phyloP scores from a whole-genome alignment of 1,140 invertebrate genomes.

The Drosophila jambulina region DNA sequence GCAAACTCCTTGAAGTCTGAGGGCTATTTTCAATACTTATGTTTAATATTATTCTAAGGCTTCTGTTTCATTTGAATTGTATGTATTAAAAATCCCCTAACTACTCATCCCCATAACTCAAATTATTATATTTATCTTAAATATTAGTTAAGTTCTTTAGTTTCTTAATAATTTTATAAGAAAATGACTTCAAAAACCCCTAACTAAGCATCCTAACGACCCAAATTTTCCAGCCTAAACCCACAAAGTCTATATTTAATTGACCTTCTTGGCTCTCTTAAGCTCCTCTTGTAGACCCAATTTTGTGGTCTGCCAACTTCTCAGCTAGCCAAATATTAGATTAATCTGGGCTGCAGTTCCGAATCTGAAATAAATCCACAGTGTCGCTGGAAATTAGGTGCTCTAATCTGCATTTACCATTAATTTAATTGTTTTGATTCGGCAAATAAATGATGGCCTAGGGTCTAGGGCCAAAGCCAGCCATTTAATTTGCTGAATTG shows the following conservation, averaged over 20 bases:
- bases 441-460: constrained; percentile 29
- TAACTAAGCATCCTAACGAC: not conserved
- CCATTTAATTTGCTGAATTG: constrained; percentile 37
- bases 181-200: not conserved
- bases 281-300: not conserved
- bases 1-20: not conserved
- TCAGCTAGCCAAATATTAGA: constrained; percentile 23
- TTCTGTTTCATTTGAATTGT: not conserved
- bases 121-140: not conserved
- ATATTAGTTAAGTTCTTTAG: too few relatives aligned
- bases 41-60: too few relatives aligned
- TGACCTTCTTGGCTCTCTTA: too few relatives aligned
- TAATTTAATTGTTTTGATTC: constrained; percentile 31
- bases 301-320: constrained; percentile 26
- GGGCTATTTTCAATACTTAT: not conserved
- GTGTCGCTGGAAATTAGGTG: constrained; percentile 12
- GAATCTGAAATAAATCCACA: not conserved
- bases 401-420: constrained; percentile 12
- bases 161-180: not conserved
- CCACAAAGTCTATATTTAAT: not conserved
- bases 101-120: not conserved
- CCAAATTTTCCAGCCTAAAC: not conserved
- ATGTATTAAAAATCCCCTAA: not conserved
- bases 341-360: not conserved
- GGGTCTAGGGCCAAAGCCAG: constrained; percentile 2